phyloP scores from a whole-genome alignment of 2,113 vertebrate species.

The Nibea coibor region DNA sequence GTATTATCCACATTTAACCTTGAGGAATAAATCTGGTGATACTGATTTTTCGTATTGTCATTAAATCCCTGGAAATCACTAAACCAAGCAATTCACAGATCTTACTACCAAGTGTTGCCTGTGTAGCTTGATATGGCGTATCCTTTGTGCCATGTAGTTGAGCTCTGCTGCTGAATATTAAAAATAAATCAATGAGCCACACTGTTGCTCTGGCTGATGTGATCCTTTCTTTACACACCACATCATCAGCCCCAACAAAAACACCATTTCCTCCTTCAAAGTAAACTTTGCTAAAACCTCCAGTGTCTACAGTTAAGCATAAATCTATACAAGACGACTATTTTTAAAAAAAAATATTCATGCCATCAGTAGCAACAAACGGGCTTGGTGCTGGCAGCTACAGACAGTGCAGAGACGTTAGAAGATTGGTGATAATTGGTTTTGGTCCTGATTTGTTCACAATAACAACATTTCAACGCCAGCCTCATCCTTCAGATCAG shows the following conservation, averaged over 20 bases:
- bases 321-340: neutral
- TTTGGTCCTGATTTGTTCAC: neutral
- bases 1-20: neutral
- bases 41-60: neutral
- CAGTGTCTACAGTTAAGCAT: neutral
- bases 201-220: neutral
- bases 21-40: neutral
- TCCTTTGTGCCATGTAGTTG: neutral
- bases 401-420: neutral
- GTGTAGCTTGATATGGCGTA: neutral
- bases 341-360: neutral
- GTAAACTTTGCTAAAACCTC: neutral
- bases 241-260: neutral
- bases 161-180: conserved; percentile 2
- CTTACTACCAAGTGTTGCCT: neutral
- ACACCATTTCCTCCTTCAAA: neutral
- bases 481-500: neutral
- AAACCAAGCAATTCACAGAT: neutral
- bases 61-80: neutral
- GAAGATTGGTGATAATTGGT: neutral
- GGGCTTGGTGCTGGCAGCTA: neutral
- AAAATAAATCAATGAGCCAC: conserved; percentile 16
- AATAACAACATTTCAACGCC: neutral
- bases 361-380: neutral
- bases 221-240: neutral